phyloP scores from a whole-genome alignment of 2,113 vertebrate genomes.

The Labrus mixtus region DNA sequence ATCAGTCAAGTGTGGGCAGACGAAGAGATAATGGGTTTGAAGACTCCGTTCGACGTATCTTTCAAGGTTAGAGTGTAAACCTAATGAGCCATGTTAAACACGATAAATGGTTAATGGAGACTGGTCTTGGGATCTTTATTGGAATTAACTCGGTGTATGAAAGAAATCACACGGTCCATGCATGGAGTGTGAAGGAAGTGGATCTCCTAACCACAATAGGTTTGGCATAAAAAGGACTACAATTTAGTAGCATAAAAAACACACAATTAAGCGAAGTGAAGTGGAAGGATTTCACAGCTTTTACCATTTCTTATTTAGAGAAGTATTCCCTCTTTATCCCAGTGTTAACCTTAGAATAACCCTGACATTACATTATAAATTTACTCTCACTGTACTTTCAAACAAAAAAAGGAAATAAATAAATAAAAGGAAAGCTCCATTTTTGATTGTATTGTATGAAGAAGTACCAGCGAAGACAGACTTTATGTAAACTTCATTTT shows the following conservation, averaged over 20 bases:
- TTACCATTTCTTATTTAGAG: too few relatives aligned
- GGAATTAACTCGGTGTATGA: not conserved
- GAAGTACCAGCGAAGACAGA: too few relatives aligned
- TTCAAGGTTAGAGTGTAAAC: slow-evolving; percentile 31
- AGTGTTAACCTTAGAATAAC: too few relatives aligned
- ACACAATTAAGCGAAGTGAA: not conserved
- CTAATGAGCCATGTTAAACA: slow-evolving; percentile 44
- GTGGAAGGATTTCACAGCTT: not conserved
- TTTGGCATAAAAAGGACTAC: not conserved
- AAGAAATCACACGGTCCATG: slow-evolving; percentile 17
- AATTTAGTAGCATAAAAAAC: not conserved
- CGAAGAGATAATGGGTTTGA: slow-evolving; percentile 63
- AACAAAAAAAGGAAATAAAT: too few relatives aligned
- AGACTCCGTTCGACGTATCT: slow-evolving; percentile 31
- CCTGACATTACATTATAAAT: too few relatives aligned
- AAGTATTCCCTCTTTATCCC: too few relatives aligned
- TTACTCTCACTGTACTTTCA: too few relatives aligned
- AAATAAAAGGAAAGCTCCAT: too few relatives aligned
- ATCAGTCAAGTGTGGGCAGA: slow-evolving; percentile 59
- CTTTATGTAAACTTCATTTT: too few relatives aligned
- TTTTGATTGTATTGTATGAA: too few relatives aligned
- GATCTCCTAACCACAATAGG: not conserved
- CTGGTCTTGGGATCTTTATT: slow-evolving; percentile 1
- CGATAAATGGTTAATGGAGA: slow-evolving; percentile 36
- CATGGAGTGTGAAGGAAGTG: slow-evolving; percentile 6